phyloP scores from a whole-genome alignment of 2,113 vertebrate species.

The Dendrocopos noguchii region DNA sequence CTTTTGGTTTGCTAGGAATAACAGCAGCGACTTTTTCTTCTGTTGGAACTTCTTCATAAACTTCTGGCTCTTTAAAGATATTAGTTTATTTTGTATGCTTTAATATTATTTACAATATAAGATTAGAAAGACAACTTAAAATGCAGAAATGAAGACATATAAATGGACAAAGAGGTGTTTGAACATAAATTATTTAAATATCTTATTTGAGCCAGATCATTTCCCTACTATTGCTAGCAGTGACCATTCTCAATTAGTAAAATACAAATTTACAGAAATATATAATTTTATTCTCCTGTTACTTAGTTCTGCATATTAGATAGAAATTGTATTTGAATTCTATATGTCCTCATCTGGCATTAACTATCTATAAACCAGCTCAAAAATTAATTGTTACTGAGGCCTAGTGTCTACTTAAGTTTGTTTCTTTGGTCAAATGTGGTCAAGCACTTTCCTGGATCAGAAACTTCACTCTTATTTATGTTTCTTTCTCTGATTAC shows the following conservation, averaged over 20 bases:
- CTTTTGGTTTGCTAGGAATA: conserved; percentile 69
- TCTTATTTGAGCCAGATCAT: not conserved
- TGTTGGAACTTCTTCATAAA: conserved; percentile 56
- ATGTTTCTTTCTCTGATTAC: not conserved
- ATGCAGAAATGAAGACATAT: not conserved
- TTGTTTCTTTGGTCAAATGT: not conserved
- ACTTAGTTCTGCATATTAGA: not conserved
- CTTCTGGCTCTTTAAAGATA: conserved; percentile 78
- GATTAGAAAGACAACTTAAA: not conserved
- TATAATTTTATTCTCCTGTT: not conserved
- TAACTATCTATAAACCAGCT: not conserved
- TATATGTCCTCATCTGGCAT: not conserved
- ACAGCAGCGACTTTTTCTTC: conserved; percentile 59
- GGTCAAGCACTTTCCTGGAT: not conserved
- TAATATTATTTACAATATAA: conserved; percentile 8
- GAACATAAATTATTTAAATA: not conserved
- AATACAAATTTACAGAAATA: not conserved
- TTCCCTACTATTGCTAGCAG: not conserved
- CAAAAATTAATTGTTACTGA: not conserved
- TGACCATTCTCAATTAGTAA: not conserved
- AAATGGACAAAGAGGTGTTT: not conserved
- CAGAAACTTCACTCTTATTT: not conserved
- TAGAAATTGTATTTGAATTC: not conserved
- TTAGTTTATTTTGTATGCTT: conserved; percentile 51
- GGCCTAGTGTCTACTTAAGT: not conserved